phyloP scores from a whole-genome alignment of 2,888 invertebrate species.

The Xestoiulus laeticollis region DNA sequence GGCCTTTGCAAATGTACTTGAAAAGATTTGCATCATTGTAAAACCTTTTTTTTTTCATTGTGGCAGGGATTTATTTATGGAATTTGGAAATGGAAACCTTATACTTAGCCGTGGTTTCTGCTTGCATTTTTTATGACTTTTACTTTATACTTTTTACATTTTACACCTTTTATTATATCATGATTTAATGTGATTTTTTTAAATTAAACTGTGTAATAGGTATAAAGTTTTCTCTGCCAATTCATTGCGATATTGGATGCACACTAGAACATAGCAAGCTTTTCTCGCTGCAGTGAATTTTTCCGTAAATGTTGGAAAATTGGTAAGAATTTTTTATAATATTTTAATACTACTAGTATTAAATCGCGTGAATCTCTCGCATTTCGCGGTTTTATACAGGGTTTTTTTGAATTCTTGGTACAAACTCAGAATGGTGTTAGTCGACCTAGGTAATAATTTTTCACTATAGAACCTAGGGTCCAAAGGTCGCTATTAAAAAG shows the following conservation, averaged over 20 bases:
- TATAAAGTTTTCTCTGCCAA: not conserved
- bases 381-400: too few species aligned
- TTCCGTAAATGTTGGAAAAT: too few species aligned
- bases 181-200: constrained; percentile 31
- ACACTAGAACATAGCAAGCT: not conserved
- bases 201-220: constrained; percentile 24
- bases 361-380: too few species aligned
- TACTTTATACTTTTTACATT: constrained; percentile 34
- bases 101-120: constrained; percentile 29
- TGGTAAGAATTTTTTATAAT: not conserved
- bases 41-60: constrained; percentile 14
- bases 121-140: constrained; percentile 30
- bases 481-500: too few species aligned
- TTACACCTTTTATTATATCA: constrained; percentile 24
- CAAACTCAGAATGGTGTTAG: too few species aligned
- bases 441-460: too few species aligned
- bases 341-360: too few species aligned
- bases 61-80: constrained; percentile 34
- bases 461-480: too few species aligned
- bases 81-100: constrained; percentile 30
- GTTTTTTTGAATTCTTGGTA: too few species aligned
- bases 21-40: not conserved
- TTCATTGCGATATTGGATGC: not conserved
- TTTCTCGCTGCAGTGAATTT: not conserved
- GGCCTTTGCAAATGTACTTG: constrained; percentile 4